Base-by-base conservation (phyloP, 92 coral and sea anemone species). In the Phenganax stokvisi region DNA sequence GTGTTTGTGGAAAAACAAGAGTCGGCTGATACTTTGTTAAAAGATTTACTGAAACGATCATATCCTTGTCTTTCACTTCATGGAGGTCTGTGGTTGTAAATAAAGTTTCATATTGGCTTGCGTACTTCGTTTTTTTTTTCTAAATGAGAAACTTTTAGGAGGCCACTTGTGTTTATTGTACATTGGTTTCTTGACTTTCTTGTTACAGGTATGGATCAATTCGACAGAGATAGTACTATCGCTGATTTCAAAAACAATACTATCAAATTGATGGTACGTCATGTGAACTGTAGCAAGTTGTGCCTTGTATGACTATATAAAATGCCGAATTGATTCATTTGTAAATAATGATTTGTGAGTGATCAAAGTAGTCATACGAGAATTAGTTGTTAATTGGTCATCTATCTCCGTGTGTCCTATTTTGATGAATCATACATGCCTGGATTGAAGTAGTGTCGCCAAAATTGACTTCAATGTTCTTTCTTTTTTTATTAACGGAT, bases 1-100 rank as follows among this genome's bases (percentile, higher is more conserved):
- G 98, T 87, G 68, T 94, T 94, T 74, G 98, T 94, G 0, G 98
- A 94, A 74, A 94, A 94, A 76, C 98, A 94, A 79, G 98, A 94
- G 65, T 92, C 96, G 7, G 98, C 98, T 75, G 98, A 94, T 78
- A 56, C 87, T 68, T 69, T 94, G 63, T 89, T 94, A 74, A 94
- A 94, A 74, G 98, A 94, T 84, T 83, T 94, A 10, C 86, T 94
- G 59, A 89, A 85, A 71, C 85, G 92, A 72, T 87, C 92, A 1
- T 93, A 93, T 47, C 98, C 98, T 2, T 93, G 98, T 57, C 80
- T 93, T 53, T 93, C 98, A 20, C 88, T 93, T 9, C 98, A 93
- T 61, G 98, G 98, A 91, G 98, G 98, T 93, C 58, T 28, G 86
- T 68, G 6, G 0, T 10, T 64, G 8, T 64, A 6, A 64, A 61